Evolutionary conservation across 2,113 vertebrate genomes (phyloP).

Genomic region (Tachuris rubrigastra): DNA sequence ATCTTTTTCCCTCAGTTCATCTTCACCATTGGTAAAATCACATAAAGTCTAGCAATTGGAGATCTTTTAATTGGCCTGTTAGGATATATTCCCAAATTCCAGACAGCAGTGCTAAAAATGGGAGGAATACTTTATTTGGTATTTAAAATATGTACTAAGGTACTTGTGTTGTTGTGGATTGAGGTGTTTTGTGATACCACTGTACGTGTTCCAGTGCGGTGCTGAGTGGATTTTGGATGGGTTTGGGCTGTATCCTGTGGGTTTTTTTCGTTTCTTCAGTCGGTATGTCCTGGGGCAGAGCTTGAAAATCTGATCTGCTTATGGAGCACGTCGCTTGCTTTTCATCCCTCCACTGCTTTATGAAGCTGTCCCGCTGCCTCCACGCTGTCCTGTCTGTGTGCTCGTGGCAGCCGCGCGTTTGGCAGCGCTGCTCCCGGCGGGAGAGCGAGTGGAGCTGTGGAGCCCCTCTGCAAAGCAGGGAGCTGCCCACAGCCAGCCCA

Average conservation of each 20-base stretch:
- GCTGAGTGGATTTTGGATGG: background rate
- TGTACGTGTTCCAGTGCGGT: background rate
- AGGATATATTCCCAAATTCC: background rate
- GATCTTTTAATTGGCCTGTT: background rate
- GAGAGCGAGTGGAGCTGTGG: background rate
- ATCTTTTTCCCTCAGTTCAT: background rate
- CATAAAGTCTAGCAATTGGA: background rate
- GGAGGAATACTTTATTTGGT: background rate
- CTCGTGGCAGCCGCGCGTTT: background rate
- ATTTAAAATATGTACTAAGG: background rate
- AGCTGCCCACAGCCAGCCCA: rapidly evolving
- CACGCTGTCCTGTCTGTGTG: rapidly evolving
- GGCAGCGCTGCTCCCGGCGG: background rate
- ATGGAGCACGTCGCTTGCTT: background rate
- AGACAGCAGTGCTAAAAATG: background rate
- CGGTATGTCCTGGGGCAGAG: background rate
- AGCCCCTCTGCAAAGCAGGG: background rate
- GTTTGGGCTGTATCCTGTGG: background rate
- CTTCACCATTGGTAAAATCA: background rate
- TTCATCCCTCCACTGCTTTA: rapidly evolving
- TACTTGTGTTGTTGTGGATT: background rate
- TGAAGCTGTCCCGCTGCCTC: background rate
- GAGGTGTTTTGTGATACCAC: background rate
- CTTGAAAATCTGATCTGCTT: background rate
- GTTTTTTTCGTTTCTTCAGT: background rate